Evolutionary conservation across 2,797 vertebrate genomes (phyloP).

Genomic region (Eulemur coronatus): DNA sequence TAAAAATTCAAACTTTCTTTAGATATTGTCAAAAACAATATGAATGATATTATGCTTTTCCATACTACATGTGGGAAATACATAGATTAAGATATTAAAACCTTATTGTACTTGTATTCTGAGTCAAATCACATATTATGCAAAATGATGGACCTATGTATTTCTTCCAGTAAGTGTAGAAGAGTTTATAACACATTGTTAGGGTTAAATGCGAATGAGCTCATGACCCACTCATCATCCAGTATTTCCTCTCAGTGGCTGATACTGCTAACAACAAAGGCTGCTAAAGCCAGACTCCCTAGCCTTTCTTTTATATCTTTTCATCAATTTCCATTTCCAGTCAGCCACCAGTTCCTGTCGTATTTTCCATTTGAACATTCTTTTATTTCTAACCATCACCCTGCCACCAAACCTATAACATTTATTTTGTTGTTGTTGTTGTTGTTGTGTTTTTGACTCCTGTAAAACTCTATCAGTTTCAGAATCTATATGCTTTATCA

Average conservation of each 20-base stretch:
- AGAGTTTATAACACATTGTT: not conserved
- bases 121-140: not conserved
- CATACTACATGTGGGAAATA: not conserved
- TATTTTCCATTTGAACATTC: not conserved
- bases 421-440: not conserved
- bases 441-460: not conserved
- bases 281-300: not conserved
- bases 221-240: not conserved
- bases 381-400: not conserved
- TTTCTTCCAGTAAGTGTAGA: not conserved
- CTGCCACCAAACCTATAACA: not conserved
- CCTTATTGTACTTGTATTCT: not conserved
- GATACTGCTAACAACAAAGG: not conserved
- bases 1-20: not conserved
- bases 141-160: not conserved
- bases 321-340: not conserved
- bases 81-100: not conserved
- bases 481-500: not conserved
- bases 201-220: not conserved
- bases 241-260: not conserved
- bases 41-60: not conserved
- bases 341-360: not conserved
- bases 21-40: not conserved
- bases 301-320: not conserved
- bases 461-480: not conserved